Base-by-base conservation (phyloP, 1,140 invertebrate genomes). In the Danaus plexippus region DNA sequence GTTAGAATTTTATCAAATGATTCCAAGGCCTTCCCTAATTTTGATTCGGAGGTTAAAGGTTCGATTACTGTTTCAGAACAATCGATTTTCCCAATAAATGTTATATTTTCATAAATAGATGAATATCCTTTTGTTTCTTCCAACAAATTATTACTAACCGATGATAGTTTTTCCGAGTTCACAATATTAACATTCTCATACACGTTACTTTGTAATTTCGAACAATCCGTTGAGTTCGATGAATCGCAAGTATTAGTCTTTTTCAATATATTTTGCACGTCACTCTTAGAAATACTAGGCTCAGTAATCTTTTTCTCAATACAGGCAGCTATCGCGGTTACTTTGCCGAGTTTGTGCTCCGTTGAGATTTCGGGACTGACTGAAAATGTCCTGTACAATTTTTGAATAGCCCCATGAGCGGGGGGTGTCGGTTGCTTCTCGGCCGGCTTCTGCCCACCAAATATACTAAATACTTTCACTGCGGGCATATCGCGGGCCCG, bases 1-100 rank as follows among this genome's bases (percentile, higher is more conserved):
- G 85, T 87, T 52, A 91, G 61, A 57, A 92, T 90, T 77, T 90
- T 90, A 71, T 92, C 91, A 59, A 92, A 92, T 47, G 89, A 90
- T 69, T 91, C 88, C 54, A 92, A 87, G 22, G 89, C 91, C 48
- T 87, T 90, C 61, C 88, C 88, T 43, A 91, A 75, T 73, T 91
- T 91, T 9, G 88, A 80, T 59, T 90, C 88, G 52, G 85, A 58
- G 13, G 52, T 67, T 12, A 40, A 43, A 53, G 61, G 51, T 22
- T 52, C 66, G 44, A 52, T 22, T 9, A 58, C 58, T 11, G 77
- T 67, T 11, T 82, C 52, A 45, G 41, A 11, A 15, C 18, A 54
- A 51, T 15, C 43, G 10, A 57, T 74, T 64, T 89, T 89, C 52
- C 80, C 71, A 12, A 82, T 61, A 44, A 85, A 64, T 11, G 72